Percentiles rank a stretch among this genome's conserved stretches.
phyloP scores from a whole-genome alignment of 2,113 vertebrate species.

The Noturus placidus region DNA sequence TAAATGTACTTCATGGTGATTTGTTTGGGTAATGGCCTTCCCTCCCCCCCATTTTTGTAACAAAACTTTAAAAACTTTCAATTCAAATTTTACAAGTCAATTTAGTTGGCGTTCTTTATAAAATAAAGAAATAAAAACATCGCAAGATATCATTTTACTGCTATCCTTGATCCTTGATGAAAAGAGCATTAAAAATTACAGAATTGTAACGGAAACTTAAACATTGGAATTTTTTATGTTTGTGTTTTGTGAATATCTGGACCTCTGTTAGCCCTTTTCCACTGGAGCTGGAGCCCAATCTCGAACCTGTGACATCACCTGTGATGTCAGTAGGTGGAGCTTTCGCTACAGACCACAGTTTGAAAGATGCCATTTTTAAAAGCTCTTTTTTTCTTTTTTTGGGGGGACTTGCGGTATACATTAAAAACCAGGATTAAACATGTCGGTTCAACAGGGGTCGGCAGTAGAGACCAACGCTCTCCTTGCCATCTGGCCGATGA shows the following conservation, averaged over 20 bases:
- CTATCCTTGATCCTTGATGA: not conserved
- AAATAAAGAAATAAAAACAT: not conserved
- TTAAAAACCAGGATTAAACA: no score
- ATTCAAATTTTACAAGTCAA: not conserved
- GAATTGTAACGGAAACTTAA: slow-evolving; percentile 1
- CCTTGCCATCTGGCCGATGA: no score
- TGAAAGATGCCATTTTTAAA: no score
- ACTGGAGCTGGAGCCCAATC: no score
- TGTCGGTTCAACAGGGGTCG: no score
- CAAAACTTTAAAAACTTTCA: not conserved
- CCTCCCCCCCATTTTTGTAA: no score
- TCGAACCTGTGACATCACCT: no score
- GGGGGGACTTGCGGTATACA: no score
- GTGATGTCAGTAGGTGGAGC: no score
- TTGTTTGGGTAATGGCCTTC: not conserved
- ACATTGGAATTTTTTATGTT: not conserved
- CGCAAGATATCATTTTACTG: slow-evolving; percentile 4
- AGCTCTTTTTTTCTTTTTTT: no score
- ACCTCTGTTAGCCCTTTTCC: not conserved
- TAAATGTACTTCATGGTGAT: not conserved
- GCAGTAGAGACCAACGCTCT: no score
- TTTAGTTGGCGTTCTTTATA: not conserved
- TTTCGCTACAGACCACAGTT: no score
- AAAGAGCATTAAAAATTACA: not conserved
- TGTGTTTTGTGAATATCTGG: not conserved